Conservation (phyloP, 2,888 invertebrate genomes). For the Dynastes hyllus region DNA sequence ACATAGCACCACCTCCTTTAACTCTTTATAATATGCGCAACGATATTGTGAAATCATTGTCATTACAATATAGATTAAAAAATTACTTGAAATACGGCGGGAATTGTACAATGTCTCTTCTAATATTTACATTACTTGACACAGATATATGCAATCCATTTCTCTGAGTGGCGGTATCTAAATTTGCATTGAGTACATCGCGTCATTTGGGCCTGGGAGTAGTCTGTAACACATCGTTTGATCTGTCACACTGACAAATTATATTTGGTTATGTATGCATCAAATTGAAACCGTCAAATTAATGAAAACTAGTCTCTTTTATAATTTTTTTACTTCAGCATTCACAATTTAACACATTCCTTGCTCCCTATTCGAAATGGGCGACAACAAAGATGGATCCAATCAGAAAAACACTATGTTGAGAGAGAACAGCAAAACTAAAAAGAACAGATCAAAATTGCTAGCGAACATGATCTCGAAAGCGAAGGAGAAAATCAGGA, state of each 20-base stretch:
- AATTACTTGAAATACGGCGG: too few relatives aligned
- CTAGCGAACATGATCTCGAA: slow-evolving; percentile 38
- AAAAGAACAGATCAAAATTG: slow-evolving; percentile 33
- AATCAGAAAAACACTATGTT: background rate
- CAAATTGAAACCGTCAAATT: slow-evolving; percentile 10
- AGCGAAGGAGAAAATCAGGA: slow-evolving; percentile 33
- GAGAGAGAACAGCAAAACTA: slow-evolving; percentile 2
- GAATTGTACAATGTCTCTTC: too few relatives aligned
- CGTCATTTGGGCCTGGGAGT: too few relatives aligned
- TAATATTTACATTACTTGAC: too few relatives aligned
- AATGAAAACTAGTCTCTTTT: background rate
- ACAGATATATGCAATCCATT: too few relatives aligned
- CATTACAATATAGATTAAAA: too few relatives aligned
- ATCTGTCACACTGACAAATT: background rate
- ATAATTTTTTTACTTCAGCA: slow-evolving; percentile 3
- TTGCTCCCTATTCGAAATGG: background rate
- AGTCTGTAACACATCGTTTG: background rate
- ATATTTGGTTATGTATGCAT: slow-evolving; percentile 20
- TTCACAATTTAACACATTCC: background rate
- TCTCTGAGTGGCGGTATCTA: too few relatives aligned
- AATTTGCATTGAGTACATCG: too few relatives aligned
- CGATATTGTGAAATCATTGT: too few relatives aligned
- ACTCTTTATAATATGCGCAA: too few relatives aligned
- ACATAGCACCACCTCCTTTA: too few relatives aligned
- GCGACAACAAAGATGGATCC: background rate